phyloP scores from a whole-genome alignment of 2,113 vertebrate genomes.

The Prionailurus viverrinus region DNA sequence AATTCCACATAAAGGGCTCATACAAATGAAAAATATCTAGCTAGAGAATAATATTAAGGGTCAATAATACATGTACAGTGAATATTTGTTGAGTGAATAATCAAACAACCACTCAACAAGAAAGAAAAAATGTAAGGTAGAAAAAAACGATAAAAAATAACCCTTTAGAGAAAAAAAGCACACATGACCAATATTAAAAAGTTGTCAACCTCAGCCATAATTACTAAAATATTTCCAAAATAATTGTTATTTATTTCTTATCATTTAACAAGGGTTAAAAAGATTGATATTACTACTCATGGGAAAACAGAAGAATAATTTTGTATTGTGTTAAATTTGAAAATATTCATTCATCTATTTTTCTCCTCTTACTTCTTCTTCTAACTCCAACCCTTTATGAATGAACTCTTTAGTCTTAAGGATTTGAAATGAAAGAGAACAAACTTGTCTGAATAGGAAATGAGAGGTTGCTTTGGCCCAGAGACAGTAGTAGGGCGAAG shows the following conservation, averaged over 20 bases:
- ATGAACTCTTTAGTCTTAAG: neutral
- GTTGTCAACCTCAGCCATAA: neutral
- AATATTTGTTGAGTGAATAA: neutral
- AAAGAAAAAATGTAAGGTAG: neutral
- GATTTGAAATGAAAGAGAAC: neutral
- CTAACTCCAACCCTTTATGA: neutral
- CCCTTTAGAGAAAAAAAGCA: neutral
- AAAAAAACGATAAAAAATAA: neutral
- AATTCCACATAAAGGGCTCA: neutral
- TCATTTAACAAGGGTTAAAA: neutral
- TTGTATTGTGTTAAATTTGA: neutral
- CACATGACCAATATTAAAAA: neutral
- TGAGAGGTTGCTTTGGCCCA: neutral
- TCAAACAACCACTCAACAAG: neutral
- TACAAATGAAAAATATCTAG: neutral
- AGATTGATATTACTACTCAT: neutral
- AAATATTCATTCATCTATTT: neutral
- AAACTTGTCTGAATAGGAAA: neutral
- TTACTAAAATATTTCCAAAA: neutral
- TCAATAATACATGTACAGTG: neutral
- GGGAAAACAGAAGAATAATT: neutral
- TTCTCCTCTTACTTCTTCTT: neutral
- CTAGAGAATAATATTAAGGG: neutral
- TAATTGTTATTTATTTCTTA: neutral
- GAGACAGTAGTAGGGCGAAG: neutral